Conservation (phyloP, 2,888 invertebrate species). For the Timema podura region DNA sequence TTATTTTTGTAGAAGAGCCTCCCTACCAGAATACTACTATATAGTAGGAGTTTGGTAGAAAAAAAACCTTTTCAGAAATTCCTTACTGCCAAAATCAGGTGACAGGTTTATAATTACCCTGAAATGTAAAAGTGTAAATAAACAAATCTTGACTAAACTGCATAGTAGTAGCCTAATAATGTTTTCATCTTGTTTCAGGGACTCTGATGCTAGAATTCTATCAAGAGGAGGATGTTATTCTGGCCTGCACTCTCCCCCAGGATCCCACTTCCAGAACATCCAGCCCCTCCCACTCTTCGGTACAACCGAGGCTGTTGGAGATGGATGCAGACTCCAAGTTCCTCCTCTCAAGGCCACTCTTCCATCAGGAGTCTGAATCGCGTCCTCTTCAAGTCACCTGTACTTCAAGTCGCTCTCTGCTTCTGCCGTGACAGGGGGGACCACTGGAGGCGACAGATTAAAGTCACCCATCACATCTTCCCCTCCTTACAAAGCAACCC, state of each 20-base stretch:
- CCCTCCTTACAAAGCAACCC: slow-evolving; percentile 32
- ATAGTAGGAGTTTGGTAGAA: too few relatives aligned
- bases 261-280: slow-evolving; percentile 45
- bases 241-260: slow-evolving; percentile 56
- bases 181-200: slow-evolving; percentile 43
- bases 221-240: slow-evolving; percentile 59
- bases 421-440: slow-evolving; percentile 54
- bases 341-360: slow-evolving; percentile 56
- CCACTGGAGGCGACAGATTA: slow-evolving; percentile 43
- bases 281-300: background rate
- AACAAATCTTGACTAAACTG: too few relatives aligned
- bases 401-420: slow-evolving; percentile 60
- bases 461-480: slow-evolving; percentile 37
- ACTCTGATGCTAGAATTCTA: slow-evolving; percentile 58
- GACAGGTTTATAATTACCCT: too few relatives aligned
- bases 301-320: slow-evolving; percentile 48
- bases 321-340: slow-evolving; percentile 52
- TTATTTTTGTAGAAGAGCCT: too few relatives aligned
- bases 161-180: too few relatives aligned
- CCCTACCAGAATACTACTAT: too few relatives aligned
- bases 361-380: slow-evolving; percentile 59
- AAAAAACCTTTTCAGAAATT: too few relatives aligned
- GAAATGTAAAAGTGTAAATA: too few relatives aligned
- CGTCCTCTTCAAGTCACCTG: slow-evolving; percentile 60
- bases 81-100: too few relatives aligned